Evolutionary conservation across 1,140 invertebrate species (phyloP).

Genomic region (Drosophila repletoides): DNA sequence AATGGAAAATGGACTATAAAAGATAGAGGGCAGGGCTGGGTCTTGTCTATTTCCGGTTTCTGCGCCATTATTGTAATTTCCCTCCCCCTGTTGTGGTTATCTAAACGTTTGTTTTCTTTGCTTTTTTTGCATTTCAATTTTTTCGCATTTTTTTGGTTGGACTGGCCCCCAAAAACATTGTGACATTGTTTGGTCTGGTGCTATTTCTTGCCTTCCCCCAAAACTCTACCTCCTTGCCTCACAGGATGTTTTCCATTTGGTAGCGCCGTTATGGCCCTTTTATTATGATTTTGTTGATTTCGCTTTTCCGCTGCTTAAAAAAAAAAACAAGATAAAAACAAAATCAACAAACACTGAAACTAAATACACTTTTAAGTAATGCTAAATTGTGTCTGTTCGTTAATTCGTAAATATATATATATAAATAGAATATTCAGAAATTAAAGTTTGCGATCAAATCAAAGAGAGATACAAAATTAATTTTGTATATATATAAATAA

Average conservation of each 20-base stretch:
- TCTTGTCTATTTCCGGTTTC: conserved; percentile 68
- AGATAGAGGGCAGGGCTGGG: conserved; percentile 9
- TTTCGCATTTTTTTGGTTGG: conserved; percentile 6
- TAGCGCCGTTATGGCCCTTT: conserved; percentile 54
- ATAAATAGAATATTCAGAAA: neutral
- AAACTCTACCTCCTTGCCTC: neutral
- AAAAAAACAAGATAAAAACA: conserved; percentile 1
- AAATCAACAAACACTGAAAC: neutral
- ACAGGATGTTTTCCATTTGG: conserved; percentile 48
- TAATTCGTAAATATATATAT: neutral
- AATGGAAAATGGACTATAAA: too few species aligned
- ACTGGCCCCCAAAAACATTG: conserved; percentile 17
- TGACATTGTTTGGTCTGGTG: conserved; percentile 19
- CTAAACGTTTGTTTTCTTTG: conserved; percentile 67
- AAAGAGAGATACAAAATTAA: too few species aligned
- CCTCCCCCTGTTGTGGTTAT: conserved; percentile 55
- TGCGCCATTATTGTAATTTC: conserved; percentile 52
- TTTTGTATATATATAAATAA: too few species aligned
- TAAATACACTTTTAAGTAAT: neutral
- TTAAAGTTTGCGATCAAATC: too few species aligned
- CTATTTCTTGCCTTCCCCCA: neutral
- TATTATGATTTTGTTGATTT: conserved; percentile 79
- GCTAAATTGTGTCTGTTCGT: neutral
- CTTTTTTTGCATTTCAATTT: conserved; percentile 71
- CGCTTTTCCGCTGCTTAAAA: conserved; percentile 49